These are phyloP conservation scores for Lobophora halterata DNA, from an alignment of 2,888 invertebrate species.

Conservation along the genomic window DNA sequence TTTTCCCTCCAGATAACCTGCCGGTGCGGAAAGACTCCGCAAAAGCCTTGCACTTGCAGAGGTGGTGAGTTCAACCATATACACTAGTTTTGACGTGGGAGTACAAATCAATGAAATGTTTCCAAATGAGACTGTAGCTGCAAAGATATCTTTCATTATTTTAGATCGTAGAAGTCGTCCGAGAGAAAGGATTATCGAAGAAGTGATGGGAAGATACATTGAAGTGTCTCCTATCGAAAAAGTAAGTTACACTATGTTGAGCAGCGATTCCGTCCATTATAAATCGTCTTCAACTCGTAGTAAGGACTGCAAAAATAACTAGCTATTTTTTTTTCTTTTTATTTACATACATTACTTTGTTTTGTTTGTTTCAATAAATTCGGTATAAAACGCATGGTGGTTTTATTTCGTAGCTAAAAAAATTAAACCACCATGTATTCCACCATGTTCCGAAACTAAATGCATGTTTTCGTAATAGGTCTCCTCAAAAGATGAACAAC, in stretches of 20 bases:
- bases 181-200: conserved; percentile 55
- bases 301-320: conserved; percentile 8
- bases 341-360: conserved; percentile 3
- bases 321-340: conserved; percentile 1
- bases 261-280: conserved; percentile 30
- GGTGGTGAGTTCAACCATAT: conserved; percentile 42
- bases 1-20: conserved; percentile 38
- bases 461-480: conserved; percentile 43
- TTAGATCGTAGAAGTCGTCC: conserved; percentile 54
- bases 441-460: conserved; percentile 10
- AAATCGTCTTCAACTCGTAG: conserved; percentile 13
- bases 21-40: conserved; percentile 32
- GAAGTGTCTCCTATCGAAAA: conserved; percentile 50
- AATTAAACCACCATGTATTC: conserved; percentile 45
- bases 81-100: conserved; percentile 47
- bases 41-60: conserved; percentile 36
- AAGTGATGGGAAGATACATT: conserved; percentile 58
- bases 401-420: conserved; percentile 44
- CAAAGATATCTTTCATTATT: conserved; percentile 38
- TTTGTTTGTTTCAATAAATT: conserved; percentile 32
- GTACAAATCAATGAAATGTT: conserved; percentile 40
- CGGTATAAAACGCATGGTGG: conserved; percentile 41
- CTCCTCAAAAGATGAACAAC: conserved; percentile 20
- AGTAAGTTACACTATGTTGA: conserved; percentile 54
- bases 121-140: neutral